Evolutionary conservation across 1,140 invertebrate species (phyloP), one percentile per base, ranked within the genome.

Genomic region (Microplitis demolitor): DNA sequence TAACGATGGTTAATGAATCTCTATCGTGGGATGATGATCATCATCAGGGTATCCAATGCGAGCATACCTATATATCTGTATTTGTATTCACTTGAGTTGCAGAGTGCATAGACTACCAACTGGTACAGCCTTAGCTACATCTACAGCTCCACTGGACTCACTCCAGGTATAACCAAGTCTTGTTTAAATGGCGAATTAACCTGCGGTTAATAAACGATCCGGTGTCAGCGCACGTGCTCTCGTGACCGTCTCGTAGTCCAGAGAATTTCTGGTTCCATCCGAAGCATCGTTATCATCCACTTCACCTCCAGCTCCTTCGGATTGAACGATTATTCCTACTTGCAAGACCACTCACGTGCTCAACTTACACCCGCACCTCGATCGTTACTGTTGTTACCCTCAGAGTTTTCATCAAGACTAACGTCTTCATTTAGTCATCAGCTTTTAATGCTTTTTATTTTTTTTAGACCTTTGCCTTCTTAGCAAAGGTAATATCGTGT

Each of bases 1-100:
- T 87, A 87, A 87, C 84, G 79, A 76, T 76, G 79, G 80, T 85
- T 87, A 87, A 87, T 84, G 86, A 86, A 86, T 85, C 82, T 79
- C 83, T 85, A 86, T 86, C 83, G 78, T 71, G 71, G 66, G 77
- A 86, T 85, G 83, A 78, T 82, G 39, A 45, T 45, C 39, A 45
- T 83, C 81, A 24, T 24, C 24, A n/a, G 58, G 79, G 82, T 84
- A 24, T 81, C 81, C 56, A 83, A 84, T 83, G 83, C 78, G 75
- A 61, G 67, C 69, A 75, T 75, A 14, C 66, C 13, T 62, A 39
- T 31, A 9, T 62, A 35, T 51, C 51, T 33, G 8, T 45, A 4
- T 58, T 35, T 37, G 24, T 24, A 24, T 13, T 68, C 64, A 53
- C 62, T 8, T 5, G 39, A 3, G 11, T 45, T 24, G 24, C 24